Percentiles rank a stretch among this genome's conserved stretches.
These are phyloP conservation scores for Delphinus delphis DNA, from an alignment of 2,113 vertebrate genomes.

Conservation along the genomic window DNA sequence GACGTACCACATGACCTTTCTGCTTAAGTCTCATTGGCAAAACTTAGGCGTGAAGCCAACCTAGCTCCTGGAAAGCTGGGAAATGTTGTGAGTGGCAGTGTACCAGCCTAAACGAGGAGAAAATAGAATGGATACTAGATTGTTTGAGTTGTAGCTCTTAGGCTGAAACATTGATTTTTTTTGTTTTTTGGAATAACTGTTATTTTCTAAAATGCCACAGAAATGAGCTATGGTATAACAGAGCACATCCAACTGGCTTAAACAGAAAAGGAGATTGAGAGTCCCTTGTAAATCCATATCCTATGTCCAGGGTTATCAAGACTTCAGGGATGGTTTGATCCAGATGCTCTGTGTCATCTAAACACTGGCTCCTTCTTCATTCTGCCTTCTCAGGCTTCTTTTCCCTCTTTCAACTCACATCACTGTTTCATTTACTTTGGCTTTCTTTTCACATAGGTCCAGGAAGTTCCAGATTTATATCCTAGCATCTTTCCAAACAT, in stretches of 20 bases:
- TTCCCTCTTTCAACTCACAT: background rate
- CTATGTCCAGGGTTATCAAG: background rate
- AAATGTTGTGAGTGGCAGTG: background rate
- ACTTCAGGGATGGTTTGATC: background rate
- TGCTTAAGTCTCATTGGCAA: background rate
- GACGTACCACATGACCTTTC: background rate
- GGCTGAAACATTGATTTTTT: background rate
- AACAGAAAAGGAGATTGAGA: background rate
- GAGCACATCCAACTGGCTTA: background rate
- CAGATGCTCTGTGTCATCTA: background rate
- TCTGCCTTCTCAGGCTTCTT: background rate
- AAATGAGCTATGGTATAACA: background rate
- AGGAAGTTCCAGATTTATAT: background rate
- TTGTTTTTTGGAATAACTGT: background rate
- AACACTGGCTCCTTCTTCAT: background rate
- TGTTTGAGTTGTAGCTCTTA: background rate
- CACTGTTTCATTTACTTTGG: background rate
- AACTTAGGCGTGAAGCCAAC: background rate
- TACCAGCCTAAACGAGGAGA: background rate
- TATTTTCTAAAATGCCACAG: slow-evolving; percentile 12
- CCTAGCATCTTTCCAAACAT: background rate
- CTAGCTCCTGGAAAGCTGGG: background rate
- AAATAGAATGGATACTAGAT: background rate
- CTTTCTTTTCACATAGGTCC: background rate
- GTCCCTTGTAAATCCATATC: background rate